Evolutionary conservation across 2,888 invertebrate species (phyloP).

Genomic region (Trissolcus japonicus): DNA sequence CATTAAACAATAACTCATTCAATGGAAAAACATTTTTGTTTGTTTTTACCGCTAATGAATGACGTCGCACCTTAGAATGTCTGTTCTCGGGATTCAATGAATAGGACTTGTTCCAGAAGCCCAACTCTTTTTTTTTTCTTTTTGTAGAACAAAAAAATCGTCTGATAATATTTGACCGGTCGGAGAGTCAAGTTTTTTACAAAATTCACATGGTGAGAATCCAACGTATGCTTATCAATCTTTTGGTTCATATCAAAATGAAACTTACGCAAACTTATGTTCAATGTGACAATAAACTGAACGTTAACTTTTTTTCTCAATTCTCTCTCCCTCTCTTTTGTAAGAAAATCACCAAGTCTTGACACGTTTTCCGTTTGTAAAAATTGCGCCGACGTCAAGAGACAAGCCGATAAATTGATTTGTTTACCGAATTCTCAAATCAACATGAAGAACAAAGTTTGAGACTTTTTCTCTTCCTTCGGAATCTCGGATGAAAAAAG

Average conservation of each 20-base stretch:
- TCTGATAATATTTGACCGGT: no score
- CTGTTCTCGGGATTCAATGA: background rate
- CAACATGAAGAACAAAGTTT: no score
- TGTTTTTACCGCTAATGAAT: no score
- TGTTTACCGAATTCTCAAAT: no score
- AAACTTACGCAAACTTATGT: slow-evolving; percentile 22
- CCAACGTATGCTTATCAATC: slow-evolving; percentile 19
- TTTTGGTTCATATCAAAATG: slow-evolving; percentile 16
- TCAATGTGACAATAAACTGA: slow-evolving; percentile 26
- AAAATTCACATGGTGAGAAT: slow-evolving; percentile 17
- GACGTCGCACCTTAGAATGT: no score
- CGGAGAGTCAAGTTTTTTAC: slow-evolving; percentile 9
- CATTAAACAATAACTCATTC: no score
- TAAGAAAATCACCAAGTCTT: background rate
- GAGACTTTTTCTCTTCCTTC: background rate
- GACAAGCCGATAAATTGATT: background rate
- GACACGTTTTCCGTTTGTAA: slow-evolving; percentile 2
- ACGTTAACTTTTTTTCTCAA: background rate
- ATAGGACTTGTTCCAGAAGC: no score
- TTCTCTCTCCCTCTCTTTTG: background rate
- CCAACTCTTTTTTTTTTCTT: no score
- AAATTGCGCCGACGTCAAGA: background rate
- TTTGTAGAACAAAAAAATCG: no score
- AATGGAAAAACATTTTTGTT: slow-evolving; percentile 20
- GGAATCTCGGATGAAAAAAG: no score